Evolutionary conservation across 2,888 invertebrate genomes (phyloP).

Genomic region (Drosophila ezoana): DNA sequence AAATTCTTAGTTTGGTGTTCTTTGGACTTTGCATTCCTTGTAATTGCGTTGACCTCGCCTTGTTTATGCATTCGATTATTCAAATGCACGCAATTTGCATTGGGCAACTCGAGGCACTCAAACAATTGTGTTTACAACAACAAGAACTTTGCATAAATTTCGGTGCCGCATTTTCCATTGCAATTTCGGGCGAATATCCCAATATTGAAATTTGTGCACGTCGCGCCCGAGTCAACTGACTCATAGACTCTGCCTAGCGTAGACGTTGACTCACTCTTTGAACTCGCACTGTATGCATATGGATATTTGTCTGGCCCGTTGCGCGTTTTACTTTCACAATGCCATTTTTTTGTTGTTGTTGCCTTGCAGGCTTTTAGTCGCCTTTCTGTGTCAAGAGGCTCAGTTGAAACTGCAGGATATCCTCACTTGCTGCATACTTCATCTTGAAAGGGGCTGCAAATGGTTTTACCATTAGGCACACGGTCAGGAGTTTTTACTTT

Average conservation of each 20-base stretch:
- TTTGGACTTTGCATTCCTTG: constrained; percentile 28
- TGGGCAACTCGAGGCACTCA: background rate
- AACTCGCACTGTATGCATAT: background rate
- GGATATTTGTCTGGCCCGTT: constrained; percentile 11
- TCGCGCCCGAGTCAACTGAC: constrained; percentile 6
- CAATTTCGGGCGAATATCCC: constrained; percentile 1
- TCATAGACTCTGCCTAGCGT: constrained; percentile 10
- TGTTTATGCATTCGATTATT: constrained; percentile 18
- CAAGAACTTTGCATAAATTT: constrained; percentile 15
- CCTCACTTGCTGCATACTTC: constrained; percentile 44
- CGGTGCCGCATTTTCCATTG: constrained; percentile 18
- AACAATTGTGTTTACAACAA: constrained; percentile 8
- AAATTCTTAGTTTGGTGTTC: constrained; percentile 5
- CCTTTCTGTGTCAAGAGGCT: constrained; percentile 57
- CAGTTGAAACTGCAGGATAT: constrained; percentile 48
- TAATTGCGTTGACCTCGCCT: constrained; percentile 50
- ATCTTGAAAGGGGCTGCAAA: constrained; percentile 45
- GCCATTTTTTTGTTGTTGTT: constrained; percentile 9
- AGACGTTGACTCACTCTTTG: constrained; percentile 21
- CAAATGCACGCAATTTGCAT: constrained; percentile 22
- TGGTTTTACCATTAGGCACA: constrained; percentile 53
- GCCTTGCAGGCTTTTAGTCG: constrained; percentile 47
- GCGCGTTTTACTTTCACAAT: constrained; percentile 31
- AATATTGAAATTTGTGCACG: constrained; percentile 4
- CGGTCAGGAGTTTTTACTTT: constrained; percentile 7